phyloP scores from a whole-genome alignment of 2,888 invertebrate species.

The Xylota segnis region DNA sequence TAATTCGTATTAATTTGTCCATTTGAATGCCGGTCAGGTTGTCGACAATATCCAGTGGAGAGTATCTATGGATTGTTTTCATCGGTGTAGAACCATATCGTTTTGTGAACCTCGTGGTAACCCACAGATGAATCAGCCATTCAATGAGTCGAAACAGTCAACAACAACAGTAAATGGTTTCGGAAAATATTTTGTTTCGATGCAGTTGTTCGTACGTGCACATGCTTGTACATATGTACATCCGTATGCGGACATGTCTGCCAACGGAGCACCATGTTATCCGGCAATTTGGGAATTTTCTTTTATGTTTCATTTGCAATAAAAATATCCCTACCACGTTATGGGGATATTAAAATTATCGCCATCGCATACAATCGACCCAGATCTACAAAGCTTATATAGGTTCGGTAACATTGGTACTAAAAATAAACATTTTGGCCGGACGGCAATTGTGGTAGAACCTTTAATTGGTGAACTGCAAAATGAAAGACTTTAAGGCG shows the following conservation, averaged over 20 bases:
- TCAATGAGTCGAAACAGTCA: slow-evolving; percentile 11
- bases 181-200: neutral
- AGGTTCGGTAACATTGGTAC: neutral
- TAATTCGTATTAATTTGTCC: slow-evolving; percentile 43
- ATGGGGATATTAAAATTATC: slow-evolving; percentile 12
- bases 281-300: slow-evolving; percentile 10
- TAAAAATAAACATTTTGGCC: neutral
- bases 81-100: neutral
- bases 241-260: neutral
- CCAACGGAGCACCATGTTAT: neutral
- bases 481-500: neutral
- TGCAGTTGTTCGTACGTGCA: neutral
- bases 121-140: slow-evolving; percentile 31
- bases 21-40: slow-evolving; percentile 39
- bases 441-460: neutral
- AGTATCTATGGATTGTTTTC: slow-evolving; percentile 27
- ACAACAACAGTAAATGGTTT: slow-evolving; percentile 14
- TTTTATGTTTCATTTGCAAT: slow-evolving; percentile 35
- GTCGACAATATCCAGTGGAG: neutral
- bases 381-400: slow-evolving; percentile 11
- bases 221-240: neutral
- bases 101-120: slow-evolving; percentile 9
- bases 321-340: slow-evolving; percentile 23
- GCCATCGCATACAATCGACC: slow-evolving; percentile 15
- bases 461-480: neutral